Conservation (phyloP, 2,113 vertebrate genomes). For the Pterocles orientalis region DNA sequence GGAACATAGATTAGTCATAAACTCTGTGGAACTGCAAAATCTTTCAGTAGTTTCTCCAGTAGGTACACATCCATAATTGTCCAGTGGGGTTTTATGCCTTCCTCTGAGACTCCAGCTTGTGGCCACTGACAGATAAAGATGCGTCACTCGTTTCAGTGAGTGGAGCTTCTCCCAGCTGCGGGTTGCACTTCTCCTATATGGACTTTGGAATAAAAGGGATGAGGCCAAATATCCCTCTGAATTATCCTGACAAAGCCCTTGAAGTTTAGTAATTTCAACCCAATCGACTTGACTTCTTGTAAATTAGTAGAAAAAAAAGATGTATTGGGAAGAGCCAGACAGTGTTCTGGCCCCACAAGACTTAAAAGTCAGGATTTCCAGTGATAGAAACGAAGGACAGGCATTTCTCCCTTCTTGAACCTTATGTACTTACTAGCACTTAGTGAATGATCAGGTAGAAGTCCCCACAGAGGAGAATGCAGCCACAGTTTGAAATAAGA, state of each 20-base stretch:
- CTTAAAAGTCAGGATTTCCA: not conserved
- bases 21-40: not conserved
- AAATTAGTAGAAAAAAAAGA: not conserved
- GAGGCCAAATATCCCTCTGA: not conserved
- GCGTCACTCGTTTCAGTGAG: not conserved
- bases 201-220: not conserved
- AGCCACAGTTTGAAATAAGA: not conserved
- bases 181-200: not conserved
- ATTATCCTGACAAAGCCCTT: not conserved
- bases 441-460: not conserved
- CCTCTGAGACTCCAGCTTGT: not conserved
- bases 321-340: not conserved
- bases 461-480: not conserved
- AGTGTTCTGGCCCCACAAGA: not conserved
- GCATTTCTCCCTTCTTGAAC: not conserved
- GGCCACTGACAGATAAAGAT: not conserved
- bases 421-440: not conserved
- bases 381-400: not conserved
- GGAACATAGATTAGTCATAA: not conserved
- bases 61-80: not conserved
- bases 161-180: not conserved
- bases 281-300: not conserved
- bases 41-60: not conserved
- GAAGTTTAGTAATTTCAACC: not conserved
- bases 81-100: not conserved